Conservation (phyloP, 2,797 vertebrate species). For the Novumbra hubbsi region DNA sequence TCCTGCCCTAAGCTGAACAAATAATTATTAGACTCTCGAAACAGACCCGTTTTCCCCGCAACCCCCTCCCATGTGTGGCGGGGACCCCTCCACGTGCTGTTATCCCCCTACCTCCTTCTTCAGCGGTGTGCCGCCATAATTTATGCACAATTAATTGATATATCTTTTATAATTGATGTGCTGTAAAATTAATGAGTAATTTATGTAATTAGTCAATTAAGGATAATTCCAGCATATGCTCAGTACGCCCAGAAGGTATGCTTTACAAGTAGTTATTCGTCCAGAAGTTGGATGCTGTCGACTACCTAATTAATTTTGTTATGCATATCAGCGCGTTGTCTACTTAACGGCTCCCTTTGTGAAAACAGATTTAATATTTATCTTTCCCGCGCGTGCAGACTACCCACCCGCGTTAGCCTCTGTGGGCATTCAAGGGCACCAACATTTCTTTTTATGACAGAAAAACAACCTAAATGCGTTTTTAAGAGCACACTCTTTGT, state of each 20-base stretch:
- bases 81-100: constrained; percentile 80
- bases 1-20: constrained; percentile 98
- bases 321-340: constrained; percentile 99
- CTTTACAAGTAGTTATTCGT: constrained; percentile 99
- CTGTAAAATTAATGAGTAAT: constrained; percentile 99
- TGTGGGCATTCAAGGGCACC: constrained; percentile 74
- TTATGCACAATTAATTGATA: constrained; percentile 99
- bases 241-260: constrained; percentile 99
- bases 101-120: constrained; percentile 78
- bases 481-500: constrained; percentile 37
- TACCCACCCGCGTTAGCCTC: constrained; percentile 83
- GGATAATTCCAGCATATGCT: constrained; percentile 99
- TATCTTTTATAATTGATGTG: constrained; percentile 99
- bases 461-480: constrained; percentile 22
- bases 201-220: constrained; percentile 99
- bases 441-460: constrained; percentile 56
- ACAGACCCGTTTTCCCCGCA: constrained; percentile 78
- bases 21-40: constrained; percentile 98
- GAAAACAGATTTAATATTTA: constrained; percentile 99
- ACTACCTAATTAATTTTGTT: constrained; percentile 99
- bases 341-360: constrained; percentile 99
- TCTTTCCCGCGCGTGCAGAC: constrained; percentile 95
- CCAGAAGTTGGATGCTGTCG: constrained; percentile 98
- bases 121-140: constrained; percentile 88
- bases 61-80: constrained; percentile 57